phyloP scores from a whole-genome alignment of 35 echinoderm and acorn worm species.

The Anneissia japonica region DNA sequence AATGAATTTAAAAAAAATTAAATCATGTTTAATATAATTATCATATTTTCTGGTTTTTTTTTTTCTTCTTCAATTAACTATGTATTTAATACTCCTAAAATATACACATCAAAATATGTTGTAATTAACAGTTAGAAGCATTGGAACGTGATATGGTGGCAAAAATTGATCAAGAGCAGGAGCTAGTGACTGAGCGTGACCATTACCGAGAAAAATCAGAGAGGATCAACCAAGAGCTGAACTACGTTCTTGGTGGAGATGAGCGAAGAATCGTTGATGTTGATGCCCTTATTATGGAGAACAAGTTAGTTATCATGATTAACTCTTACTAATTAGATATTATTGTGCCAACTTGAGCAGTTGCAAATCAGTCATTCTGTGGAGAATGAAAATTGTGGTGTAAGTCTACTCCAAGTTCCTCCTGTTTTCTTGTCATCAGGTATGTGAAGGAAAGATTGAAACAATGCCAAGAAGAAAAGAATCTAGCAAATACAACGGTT shows the following conservation, averaged over 20 bases:
- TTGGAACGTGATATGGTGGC: conserved; percentile 88
- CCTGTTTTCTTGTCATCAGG: no score
- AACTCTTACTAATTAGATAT: no score
- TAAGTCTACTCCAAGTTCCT: no score
- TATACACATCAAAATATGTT: no score
- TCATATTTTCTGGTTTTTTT: no score
- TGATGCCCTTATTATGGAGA: conserved; percentile 92
- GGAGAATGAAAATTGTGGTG: not conserved
- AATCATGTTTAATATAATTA: no score
- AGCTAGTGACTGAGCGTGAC: conserved; percentile 82
- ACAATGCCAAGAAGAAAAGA: conserved; percentile 78
- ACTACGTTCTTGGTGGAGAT: conserved; percentile 92
- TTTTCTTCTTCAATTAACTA: no score
- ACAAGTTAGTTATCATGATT: conserved; percentile 82
- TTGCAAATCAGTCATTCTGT: not conserved
- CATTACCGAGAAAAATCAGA: conserved; percentile 86
- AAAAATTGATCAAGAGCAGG: conserved; percentile 90
- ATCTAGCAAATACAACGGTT: conserved; percentile 52
- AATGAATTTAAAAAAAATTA: no score
- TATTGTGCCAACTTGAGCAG: no score
- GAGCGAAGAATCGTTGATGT: conserved; percentile 93
- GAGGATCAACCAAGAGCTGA: conserved; percentile 83
- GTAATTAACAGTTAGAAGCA: conserved; percentile 58
- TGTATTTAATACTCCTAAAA: no score
- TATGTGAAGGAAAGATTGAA: conserved; percentile 90